Base-by-base conservation (phyloP, 2,888 invertebrate species). In the Cyrtodaria siliqua region DNA sequence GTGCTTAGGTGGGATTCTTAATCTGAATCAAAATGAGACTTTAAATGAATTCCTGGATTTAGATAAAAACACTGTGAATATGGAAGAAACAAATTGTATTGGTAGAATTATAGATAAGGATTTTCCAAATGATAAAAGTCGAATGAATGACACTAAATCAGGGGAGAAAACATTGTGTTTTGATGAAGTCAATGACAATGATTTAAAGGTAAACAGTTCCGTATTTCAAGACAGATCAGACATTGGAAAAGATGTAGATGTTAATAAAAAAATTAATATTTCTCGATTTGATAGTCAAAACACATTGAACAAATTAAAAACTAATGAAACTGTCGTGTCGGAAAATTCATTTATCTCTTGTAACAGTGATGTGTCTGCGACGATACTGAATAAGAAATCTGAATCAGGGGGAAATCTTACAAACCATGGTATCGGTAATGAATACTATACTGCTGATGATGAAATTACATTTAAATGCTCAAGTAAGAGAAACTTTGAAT, bases 51-150 rank as follows among this genome's bases (percentile, higher is more conserved):
- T 12, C 3, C 4, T 3, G 6, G 23, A 18, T 23, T 6, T 20
- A 52, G 14, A 20, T 20, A 20, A 23, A 20, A 20, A 23, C 4
- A 14, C 12, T 24, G 23, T 24, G 33, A 49, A 42, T 0, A 62
- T 73, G 47, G 73, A 73, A 42, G 73, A 67, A 62, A 73, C 67
- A n/a, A 67, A 62, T 23, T 44, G 49, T 57, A n/a, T 67, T 20
- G 73, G 67, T 20, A 59, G 8, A 26, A 20, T 52, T 52, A 20
- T 24, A 9, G 55, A 55, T 26, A 44, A 16, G 6, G 33, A 59
- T 18, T 12, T 40, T 8, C 26, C 3, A 9, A 16, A 53, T 53
- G 40, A 49, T 18, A 55, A 14, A 29, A 16, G 6, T 8, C 4
- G 33, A 8, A 8, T 33, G 33, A 33, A 33, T 33, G 4, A 8